Percentiles rank a stretch among this genome's conserved stretches.
phyloP scores from a whole-genome alignment of 2,113 vertebrate genomes.

The Chamaetylas fuelleborni region DNA sequence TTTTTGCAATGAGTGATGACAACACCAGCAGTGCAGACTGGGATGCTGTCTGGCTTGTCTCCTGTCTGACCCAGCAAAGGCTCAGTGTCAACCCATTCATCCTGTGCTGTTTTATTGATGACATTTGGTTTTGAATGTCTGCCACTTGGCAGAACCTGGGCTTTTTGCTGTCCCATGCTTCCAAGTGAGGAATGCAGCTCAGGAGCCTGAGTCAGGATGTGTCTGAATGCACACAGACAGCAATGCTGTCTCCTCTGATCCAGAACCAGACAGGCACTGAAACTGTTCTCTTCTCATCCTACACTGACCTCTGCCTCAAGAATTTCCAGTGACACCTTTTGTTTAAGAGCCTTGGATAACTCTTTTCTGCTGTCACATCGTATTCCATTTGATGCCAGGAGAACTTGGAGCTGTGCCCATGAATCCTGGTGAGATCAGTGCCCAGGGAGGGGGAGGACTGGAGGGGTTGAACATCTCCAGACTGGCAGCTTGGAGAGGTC shows the following conservation, averaged over 20 bases:
- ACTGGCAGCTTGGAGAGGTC: background rate
- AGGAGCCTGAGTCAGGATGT: background rate
- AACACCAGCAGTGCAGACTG: background rate
- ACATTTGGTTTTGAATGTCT: background rate
- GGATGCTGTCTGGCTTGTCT: fast-evolving
- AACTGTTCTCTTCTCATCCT: background rate
- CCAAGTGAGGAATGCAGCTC: background rate
- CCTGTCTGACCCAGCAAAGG: background rate
- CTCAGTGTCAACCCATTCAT: background rate
- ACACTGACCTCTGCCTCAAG: background rate
- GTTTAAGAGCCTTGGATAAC: background rate
- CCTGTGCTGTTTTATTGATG: background rate
- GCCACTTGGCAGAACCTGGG: background rate
- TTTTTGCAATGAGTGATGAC: background rate
- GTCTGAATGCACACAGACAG: fast-evolving
- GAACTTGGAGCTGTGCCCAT: background rate
- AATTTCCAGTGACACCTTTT: background rate
- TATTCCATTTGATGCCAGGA: background rate
- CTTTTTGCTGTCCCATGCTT: background rate
- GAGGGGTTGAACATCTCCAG: background rate
- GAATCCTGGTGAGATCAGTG: background rate
- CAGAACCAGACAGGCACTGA: background rate
- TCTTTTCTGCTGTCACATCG: background rate
- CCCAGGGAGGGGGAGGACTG: fast-evolving
- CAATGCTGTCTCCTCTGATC: fast-evolving